Conservation (phyloP, 2,113 vertebrate species). For the Turdus rufiventris region DNA sequence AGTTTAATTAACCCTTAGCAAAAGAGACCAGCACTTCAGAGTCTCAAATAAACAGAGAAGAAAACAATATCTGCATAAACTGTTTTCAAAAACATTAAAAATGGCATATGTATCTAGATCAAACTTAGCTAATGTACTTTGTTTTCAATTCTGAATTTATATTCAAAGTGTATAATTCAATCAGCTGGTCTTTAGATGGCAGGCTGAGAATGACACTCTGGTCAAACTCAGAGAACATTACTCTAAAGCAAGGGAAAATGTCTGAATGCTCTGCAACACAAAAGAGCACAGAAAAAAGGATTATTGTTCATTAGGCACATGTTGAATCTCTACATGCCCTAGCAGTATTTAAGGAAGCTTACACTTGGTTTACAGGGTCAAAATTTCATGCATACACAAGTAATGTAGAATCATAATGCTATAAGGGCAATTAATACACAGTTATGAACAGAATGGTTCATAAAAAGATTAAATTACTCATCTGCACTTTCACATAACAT, state of each 20-base stretch:
- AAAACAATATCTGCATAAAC: neutral
- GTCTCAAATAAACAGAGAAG: neutral
- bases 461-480: neutral
- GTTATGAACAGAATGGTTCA: neutral
- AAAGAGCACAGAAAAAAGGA: neutral
- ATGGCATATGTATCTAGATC: neutral
- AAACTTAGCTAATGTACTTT: neutral
- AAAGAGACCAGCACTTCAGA: neutral
- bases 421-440: neutral
- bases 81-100: neutral
- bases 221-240: neutral
- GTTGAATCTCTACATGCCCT: neutral
- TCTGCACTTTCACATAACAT: neutral
- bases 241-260: neutral
- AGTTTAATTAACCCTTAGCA: slow-evolving; percentile 37
- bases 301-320: neutral
- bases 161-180: neutral
- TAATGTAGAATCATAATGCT: neutral
- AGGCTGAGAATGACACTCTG: neutral
- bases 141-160: neutral
- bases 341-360: neutral
- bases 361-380: neutral
- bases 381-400: neutral
- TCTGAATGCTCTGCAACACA: neutral
- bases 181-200: neutral